Evolutionary conservation across 2,113 vertebrate genomes (phyloP).

Genomic region (Ellobius talpinus): DNA sequence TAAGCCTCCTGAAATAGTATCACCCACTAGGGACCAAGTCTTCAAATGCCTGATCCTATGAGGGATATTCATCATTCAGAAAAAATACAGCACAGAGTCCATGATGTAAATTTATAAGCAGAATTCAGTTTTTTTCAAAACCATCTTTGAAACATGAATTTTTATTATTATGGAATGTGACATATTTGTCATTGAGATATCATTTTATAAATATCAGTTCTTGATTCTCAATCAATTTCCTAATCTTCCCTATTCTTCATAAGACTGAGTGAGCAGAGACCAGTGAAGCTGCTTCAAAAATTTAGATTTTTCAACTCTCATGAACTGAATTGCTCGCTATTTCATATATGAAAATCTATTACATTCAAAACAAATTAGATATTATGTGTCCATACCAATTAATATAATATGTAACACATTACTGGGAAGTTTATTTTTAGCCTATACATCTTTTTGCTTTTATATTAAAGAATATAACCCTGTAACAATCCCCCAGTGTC

Average conservation of each 20-base stretch:
- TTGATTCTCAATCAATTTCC: background rate
- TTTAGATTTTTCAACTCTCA: background rate
- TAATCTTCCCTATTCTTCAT: background rate
- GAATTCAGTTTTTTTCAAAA: background rate
- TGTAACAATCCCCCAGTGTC: background rate
- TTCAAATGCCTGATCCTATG: background rate
- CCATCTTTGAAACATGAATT: background rate
- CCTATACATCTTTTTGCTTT: background rate
- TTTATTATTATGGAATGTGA: background rate
- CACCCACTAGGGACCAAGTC: background rate
- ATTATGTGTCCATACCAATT: background rate
- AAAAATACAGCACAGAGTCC: background rate
- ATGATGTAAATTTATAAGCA: background rate
- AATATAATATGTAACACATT: background rate
- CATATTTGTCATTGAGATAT: background rate
- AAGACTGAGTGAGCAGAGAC: background rate
- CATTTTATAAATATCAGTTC: background rate
- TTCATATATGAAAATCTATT: background rate
- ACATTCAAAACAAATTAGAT: background rate
- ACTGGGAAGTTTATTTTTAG: background rate
- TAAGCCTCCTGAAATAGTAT: background rate
- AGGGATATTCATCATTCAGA: background rate
- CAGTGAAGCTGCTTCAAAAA: background rate
- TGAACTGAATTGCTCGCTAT: background rate
- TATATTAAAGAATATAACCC: background rate